These are phyloP conservation scores for Nomada hirtipes DNA, from an alignment of 2,888 invertebrate species.

Conservation along the genomic window DNA sequence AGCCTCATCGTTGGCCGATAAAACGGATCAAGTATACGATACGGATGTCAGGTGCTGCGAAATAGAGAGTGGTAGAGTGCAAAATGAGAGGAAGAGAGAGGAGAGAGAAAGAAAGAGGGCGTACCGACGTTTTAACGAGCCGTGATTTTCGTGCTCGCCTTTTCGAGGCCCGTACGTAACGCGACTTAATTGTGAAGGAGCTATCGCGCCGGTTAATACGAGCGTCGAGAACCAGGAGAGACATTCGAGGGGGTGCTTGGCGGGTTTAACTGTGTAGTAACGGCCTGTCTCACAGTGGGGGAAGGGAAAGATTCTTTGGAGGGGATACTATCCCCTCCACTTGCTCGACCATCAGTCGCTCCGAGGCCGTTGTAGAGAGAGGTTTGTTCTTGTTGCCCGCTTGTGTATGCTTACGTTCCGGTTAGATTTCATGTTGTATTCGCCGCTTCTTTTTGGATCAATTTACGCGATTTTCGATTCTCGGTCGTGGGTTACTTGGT, in stretches of 20 bases:
- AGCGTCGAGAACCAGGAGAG: slow-evolving; percentile 70
- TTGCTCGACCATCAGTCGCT: slow-evolving; percentile 79
- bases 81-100: slow-evolving; percentile 38
- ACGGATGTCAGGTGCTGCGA: slow-evolving; percentile 63
- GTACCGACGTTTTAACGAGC: slow-evolving; percentile 74
- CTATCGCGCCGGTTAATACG: slow-evolving; percentile 84
- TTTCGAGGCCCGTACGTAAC: slow-evolving; percentile 82
- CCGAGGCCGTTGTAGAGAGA: slow-evolving; percentile 75
- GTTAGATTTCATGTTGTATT: slow-evolving; percentile 38
- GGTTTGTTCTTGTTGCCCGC: slow-evolving; percentile 57
- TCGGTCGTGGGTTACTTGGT: slow-evolving; percentile 5
- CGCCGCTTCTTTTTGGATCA: slow-evolving; percentile 12
- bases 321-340: slow-evolving; percentile 78
- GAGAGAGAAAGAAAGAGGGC: slow-evolving; percentile 28
- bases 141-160: slow-evolving; percentile 81
- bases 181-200: slow-evolving; percentile 84
- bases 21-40: slow-evolving; percentile 63
- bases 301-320: slow-evolving; percentile 47
- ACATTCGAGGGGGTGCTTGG: slow-evolving; percentile 76
- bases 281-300: slow-evolving; percentile 56
- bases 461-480: not conserved
- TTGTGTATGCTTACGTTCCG: slow-evolving; percentile 32
- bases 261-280: slow-evolving; percentile 72
- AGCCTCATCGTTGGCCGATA: slow-evolving; percentile 58
- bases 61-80: slow-evolving; percentile 48